Evolutionary conservation across 2,888 invertebrate genomes (phyloP).

Genomic region (Drosophila mayaguana): DNA sequence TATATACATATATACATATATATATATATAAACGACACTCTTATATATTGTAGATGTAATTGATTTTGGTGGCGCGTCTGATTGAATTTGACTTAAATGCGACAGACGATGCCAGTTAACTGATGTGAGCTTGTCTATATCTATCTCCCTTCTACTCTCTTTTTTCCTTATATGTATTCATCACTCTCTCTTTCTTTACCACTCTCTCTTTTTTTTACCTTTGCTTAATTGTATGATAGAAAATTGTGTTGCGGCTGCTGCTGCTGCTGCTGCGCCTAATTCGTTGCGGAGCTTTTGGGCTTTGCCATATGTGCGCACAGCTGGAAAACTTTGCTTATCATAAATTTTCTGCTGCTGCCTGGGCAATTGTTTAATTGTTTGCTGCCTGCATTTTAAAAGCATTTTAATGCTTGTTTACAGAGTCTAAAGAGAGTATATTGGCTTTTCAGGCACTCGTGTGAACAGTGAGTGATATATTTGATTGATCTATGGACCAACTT

Average conservation of each 20-base stretch:
- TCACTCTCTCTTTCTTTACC: constrained; percentile 6
- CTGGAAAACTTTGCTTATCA: constrained; percentile 61
- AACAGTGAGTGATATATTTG: no score
- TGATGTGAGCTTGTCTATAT: constrained; percentile 20
- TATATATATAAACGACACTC: constrained; percentile 24
- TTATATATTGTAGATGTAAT: constrained; percentile 51
- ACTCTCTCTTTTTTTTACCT: constrained; percentile 26
- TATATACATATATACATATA: constrained; percentile 33
- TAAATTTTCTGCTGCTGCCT: constrained; percentile 62
- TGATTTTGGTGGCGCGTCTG: constrained; percentile 65
- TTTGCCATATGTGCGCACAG: constrained; percentile 35
- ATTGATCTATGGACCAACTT: no score
- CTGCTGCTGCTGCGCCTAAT: constrained; percentile 37
- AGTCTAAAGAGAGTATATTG: neutral
- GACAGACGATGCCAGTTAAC: constrained; percentile 47
- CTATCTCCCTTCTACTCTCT: neutral
- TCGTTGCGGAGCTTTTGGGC: constrained; percentile 19
- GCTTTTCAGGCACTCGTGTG: neutral
- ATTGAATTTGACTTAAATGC: constrained; percentile 70
- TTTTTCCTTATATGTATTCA: neutral
- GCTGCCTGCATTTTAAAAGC: constrained; percentile 43
- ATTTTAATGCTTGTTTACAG: constrained; percentile 9
- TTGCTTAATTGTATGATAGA: constrained; percentile 61
- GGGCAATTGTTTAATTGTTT: constrained; percentile 79
- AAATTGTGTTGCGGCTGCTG: constrained; percentile 19